Conservation (phyloP, 2,113 vertebrate genomes). For the Amia ocellicauda region DNA sequence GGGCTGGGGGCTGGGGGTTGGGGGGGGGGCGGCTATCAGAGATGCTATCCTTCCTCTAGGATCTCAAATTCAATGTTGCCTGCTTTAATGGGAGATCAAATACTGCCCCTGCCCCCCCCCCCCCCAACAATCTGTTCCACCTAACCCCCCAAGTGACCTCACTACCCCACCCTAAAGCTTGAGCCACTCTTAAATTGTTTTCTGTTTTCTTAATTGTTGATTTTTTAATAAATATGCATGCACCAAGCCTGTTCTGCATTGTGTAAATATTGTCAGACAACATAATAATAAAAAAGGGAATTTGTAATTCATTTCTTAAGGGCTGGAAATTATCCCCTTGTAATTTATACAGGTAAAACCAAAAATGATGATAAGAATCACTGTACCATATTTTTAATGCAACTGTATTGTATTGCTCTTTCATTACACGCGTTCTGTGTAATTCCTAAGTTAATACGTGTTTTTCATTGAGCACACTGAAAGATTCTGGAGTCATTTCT, state of each 20-base stretch:
- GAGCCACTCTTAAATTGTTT: constrained; percentile 36
- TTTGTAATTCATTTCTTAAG: constrained; percentile 25
- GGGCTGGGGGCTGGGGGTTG: constrained; percentile 7
- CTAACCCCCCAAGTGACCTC: constrained; percentile 37
- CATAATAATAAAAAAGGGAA: constrained; percentile 24
- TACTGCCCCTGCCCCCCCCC: constrained; percentile 33
- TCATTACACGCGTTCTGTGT: not conserved
- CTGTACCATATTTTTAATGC: not conserved
- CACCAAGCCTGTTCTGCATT: constrained; percentile 49
- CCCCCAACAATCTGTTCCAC: not conserved
- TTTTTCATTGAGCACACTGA: not conserved
- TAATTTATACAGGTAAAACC: not conserved
- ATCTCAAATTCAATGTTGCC: constrained; percentile 49
- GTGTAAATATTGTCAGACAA: constrained; percentile 41
- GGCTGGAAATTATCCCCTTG: constrained; percentile 22
- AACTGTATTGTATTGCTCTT: not conserved
- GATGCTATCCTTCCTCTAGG: constrained; percentile 32
- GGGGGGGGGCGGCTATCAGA: constrained; percentile 31
- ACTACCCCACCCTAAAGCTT: constrained; percentile 28
- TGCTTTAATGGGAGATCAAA: constrained; percentile 39
- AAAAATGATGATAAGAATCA: not conserved
- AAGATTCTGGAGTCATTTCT: not conserved
- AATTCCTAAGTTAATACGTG: not conserved
- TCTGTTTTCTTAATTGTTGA: constrained; percentile 14
- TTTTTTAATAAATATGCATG: constrained; percentile 46